Percentiles rank a stretch among this genome's conserved stretches.
Evolutionary conservation across 1,140 invertebrate genomes (phyloP).

Genomic region (Stenopsyche tienmushanensis): DNA sequence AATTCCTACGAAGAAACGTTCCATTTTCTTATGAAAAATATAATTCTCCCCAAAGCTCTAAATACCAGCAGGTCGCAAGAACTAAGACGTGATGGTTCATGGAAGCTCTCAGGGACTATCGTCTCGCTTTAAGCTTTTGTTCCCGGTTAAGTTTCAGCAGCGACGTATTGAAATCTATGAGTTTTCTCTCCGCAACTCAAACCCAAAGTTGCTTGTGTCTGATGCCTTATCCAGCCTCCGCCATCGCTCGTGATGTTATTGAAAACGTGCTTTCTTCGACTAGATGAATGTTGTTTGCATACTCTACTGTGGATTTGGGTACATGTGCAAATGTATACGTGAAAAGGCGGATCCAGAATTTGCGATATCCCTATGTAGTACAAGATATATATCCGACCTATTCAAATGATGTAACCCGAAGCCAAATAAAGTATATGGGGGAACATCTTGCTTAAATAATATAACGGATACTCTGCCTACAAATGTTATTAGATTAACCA

Average conservation of each 20-base stretch:
- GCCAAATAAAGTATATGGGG: too few relatives aligned
- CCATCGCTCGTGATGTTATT: constrained; percentile 25
- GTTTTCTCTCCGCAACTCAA: constrained; percentile 8
- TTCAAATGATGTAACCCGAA: too few relatives aligned
- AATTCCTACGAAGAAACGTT: too few relatives aligned
- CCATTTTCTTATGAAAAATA: too few relatives aligned
- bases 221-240: constrained; percentile 13
- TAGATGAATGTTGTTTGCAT: constrained; percentile 13
- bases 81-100: too few relatives aligned
- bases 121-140: too few relatives aligned
- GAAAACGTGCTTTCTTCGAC: constrained; percentile 34
- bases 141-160: constrained; percentile 2
- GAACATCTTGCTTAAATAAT: too few relatives aligned
- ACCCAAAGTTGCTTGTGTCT: constrained; percentile 18
- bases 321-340: neutral
- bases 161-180: constrained; percentile 37
- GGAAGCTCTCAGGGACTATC: neutral
- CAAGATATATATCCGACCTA: too few relatives aligned
- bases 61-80: too few relatives aligned
- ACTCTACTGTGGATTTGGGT: neutral
- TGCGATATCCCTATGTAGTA: neutral
- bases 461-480: too few relatives aligned
- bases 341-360: neutral
- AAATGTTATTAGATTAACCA: too few relatives aligned
- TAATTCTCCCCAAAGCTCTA: too few relatives aligned